A percentile compares a stretch with the other conserved stretches of the same genome.
phyloP scores from a whole-genome alignment of 2,113 vertebrate genomes.

The Cyrtonyx montezumae region DNA sequence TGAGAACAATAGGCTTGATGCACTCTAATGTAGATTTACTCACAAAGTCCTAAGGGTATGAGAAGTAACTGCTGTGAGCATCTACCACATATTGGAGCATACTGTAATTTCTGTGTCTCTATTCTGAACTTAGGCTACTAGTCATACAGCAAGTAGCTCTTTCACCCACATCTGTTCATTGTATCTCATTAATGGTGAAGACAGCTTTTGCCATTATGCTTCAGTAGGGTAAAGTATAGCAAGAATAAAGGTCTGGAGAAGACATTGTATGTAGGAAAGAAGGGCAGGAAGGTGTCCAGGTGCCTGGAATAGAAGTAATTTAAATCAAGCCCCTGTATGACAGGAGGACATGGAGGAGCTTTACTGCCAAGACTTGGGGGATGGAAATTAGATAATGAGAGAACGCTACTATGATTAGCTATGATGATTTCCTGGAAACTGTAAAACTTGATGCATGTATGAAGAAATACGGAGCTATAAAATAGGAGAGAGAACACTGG shows the following conservation, averaged over 20 bases:
- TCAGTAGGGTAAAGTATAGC: constrained; percentile 9
- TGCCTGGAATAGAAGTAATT: background rate
- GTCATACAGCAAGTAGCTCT: constrained; percentile 5
- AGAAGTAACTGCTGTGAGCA: constrained; percentile 4
- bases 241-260: constrained; percentile 19
- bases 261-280: background rate
- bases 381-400: background rate
- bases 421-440: constrained; percentile 1
- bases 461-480: background rate
- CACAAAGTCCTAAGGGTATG: background rate
- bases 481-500: rapidly evolving
- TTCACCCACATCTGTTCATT: constrained; percentile 9
- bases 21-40: constrained; percentile 3
- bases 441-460: background rate
- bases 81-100: background rate
- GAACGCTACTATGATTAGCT: background rate
- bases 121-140: background rate
- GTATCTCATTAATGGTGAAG: background rate
- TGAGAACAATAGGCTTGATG: background rate
- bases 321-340: background rate
- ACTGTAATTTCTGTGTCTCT: background rate
- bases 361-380: constrained; percentile 55
- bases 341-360: background rate
- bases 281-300: constrained; percentile 1
- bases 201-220: constrained; percentile 26